Percentiles rank a stretch among this genome's conserved stretches.
Conservation (phyloP, 2,888 invertebrate species). For the Rhogogaster chlorosoma region DNA sequence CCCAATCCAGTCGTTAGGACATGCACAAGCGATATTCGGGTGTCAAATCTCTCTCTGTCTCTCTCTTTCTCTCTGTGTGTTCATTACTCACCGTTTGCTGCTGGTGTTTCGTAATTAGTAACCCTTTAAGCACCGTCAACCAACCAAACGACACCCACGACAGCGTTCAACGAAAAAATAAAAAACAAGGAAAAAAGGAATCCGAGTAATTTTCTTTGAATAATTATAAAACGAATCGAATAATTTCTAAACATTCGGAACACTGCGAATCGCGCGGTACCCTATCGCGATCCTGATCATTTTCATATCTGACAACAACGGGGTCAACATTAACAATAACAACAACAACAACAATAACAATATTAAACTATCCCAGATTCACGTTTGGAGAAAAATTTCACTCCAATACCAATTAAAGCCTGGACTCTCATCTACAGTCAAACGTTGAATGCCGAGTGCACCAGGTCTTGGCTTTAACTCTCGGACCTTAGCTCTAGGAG, state of each 20-base stretch:
- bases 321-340: neutral
- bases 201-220: neutral
- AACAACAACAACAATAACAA: constrained; percentile 1
- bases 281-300: neutral
- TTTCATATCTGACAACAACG: neutral
- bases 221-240: neutral
- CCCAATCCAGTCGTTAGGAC: constrained; percentile 27
- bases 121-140: constrained; percentile 38
- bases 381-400: neutral
- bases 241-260: constrained; percentile 1
- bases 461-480: constrained; percentile 26
- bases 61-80: neutral
- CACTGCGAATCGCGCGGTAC: neutral
- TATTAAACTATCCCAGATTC: neutral
- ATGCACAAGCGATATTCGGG: neutral
- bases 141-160: constrained; percentile 32
- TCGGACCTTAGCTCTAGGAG: constrained; percentile 7
- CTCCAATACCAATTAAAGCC: neutral
- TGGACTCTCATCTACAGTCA: constrained; percentile 18
- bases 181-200: neutral
- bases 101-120: constrained; percentile 21
- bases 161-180: neutral
- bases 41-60: neutral
- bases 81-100: constrained; percentile 27
- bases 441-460: constrained; percentile 32